Percentiles rank a stretch among this genome's conserved stretches.
phyloP scores from a whole-genome alignment of 2,797 vertebrate species.

The Danionella dracula region DNA sequence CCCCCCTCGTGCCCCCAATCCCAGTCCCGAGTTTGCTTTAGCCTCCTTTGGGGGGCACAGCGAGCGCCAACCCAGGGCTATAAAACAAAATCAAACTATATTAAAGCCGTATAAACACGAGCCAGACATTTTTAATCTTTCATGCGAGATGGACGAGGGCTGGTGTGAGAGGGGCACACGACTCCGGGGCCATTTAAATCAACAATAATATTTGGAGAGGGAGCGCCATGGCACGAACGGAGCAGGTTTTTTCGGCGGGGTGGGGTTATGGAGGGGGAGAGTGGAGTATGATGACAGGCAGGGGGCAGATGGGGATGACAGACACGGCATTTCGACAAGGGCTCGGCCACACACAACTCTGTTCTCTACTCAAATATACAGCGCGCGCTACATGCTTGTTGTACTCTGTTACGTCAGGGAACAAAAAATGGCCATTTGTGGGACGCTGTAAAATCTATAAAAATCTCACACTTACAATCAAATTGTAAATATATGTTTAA shows the following conservation, averaged over 20 bases:
- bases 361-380: slow-evolving; percentile 36
- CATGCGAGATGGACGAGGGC: slow-evolving; percentile 15
- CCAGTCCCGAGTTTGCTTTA: slow-evolving; percentile 27
- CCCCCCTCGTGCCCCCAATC: too few relatives aligned
- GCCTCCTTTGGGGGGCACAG: slow-evolving; percentile 19
- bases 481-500: too few relatives aligned
- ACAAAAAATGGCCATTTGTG: not conserved
- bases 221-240: slow-evolving; percentile 31
- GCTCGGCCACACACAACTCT: slow-evolving; percentile 27
- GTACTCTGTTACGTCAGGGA: slow-evolving; percentile 3
- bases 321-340: slow-evolving; percentile 28
- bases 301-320: slow-evolving; percentile 47
- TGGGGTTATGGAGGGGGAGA: not conserved
- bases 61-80: slow-evolving; percentile 6
- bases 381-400: slow-evolving; percentile 7
- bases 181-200: slow-evolving; percentile 40
- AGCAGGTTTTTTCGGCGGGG: slow-evolving; percentile 18
- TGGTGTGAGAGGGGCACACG: slow-evolving; percentile 23
- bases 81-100: slow-evolving; percentile 35
- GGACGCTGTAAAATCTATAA: too few relatives aligned
- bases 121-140: slow-evolving; percentile 33
- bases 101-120: slow-evolving; percentile 28
- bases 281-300: slow-evolving; percentile 42
- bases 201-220: slow-evolving; percentile 49
- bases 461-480: too few relatives aligned